Evolutionary conservation across 2,113 vertebrate genomes (phyloP), one percentile per base, ranked within the genome.

Genomic region (Xiphophorus maculatus): DNA sequence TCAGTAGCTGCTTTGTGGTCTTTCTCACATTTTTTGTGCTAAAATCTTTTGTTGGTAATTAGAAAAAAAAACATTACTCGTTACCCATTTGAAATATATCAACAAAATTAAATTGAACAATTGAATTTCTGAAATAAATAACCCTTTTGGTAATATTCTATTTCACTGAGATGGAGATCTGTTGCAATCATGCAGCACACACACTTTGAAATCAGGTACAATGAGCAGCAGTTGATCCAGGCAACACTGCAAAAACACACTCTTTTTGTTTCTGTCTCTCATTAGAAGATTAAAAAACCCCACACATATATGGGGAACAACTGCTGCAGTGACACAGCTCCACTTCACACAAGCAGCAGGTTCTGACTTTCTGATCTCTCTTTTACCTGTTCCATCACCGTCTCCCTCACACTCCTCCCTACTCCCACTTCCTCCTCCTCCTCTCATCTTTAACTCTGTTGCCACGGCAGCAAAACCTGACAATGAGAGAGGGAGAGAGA

Each of bases 401-500:
- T 74, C 78, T 73, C 62, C 74, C 67, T 67, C 76, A 11, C 81
- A 25, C 82, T 71, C 62, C 69, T 72, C 68, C 70, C 79, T 70
- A 3, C 68, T 73, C 75, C 71, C 63, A 69, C 86, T 70, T 77
- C 85, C 79, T 71, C 79, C 83, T 73, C 82, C 83, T 68, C 81
- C 78, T 82, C 73, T 87, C 84, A 66, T 84, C 85, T 81, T 85
- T 69, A 7, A 82, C 88, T 90, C 88, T 90, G 94, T 94, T 94
- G 91, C 93, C 90, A 94, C 91, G 90, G 94, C 89, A 93, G 93
- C 93, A 86, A 87, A 93, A 87, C 87, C 83, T 88, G 89, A 90
- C 89, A 89, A 83, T 81, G 82, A 86, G 80, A 80, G 84, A 85
- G 82, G 72, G 51, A 63, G 79, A 51, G 73, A 79, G 63, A 3